These are phyloP conservation scores for Sycophila texana DNA, from an alignment of 2,888 invertebrate species.

Conservation along the genomic window DNA sequence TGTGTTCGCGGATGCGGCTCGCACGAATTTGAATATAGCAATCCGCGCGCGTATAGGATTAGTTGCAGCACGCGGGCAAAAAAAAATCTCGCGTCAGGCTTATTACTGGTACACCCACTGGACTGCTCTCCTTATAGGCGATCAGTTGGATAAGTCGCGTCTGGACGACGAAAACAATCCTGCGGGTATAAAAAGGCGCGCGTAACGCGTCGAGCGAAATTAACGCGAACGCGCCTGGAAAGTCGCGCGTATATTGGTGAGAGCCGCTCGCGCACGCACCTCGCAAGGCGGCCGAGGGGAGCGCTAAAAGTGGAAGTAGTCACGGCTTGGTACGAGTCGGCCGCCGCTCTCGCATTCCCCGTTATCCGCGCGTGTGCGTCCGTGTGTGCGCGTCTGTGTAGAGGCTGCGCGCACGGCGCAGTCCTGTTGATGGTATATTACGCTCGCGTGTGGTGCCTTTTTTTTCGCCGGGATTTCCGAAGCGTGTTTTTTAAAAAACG, in stretches of 20 bases:
- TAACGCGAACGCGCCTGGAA: neutral
- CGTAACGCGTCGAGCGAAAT: too few relatives aligned
- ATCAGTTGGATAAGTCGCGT: neutral
- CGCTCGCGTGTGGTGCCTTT: neutral
- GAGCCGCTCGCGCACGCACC: neutral
- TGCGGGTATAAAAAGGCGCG: neutral
- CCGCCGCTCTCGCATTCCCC: slow-evolving; percentile 3
- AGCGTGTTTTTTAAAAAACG: too few relatives aligned
- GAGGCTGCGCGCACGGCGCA: neutral
- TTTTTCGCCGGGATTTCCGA: too few relatives aligned
- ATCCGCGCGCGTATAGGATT: neutral
- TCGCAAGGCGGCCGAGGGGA: neutral
- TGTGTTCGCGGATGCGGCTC: neutral
- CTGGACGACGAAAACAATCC: neutral
- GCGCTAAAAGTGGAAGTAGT: slow-evolving; percentile 49
- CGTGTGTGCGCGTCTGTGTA: neutral
- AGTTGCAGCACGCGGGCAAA: neutral
- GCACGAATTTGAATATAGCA: neutral
- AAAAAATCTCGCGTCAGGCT: neutral
- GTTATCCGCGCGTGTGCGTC: neutral
- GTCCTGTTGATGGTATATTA: neutral
- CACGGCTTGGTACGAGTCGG: slow-evolving; percentile 50
- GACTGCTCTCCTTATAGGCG: too few relatives aligned
- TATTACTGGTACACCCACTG: too few relatives aligned
- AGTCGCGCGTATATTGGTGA: neutral